These are phyloP conservation scores for Aldrovandia affinis DNA, from an alignment of 2,797 vertebrate genomes.

Conservation along the genomic window DNA sequence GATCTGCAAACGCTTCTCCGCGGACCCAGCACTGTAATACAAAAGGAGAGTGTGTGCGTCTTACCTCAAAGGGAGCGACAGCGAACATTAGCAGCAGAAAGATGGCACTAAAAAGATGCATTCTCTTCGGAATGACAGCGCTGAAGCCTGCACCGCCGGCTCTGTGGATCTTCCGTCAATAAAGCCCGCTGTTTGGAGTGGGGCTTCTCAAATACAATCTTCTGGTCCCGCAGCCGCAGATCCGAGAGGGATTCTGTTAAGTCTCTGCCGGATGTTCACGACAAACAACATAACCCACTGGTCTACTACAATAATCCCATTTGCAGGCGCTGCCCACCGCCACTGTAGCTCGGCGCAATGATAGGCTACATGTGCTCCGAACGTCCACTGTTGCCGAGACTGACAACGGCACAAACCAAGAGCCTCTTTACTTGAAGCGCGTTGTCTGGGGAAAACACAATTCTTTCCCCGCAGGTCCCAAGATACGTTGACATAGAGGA, in stretches of 20 bases:
- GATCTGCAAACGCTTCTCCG: background rate
- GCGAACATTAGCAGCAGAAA: slow-evolving; percentile 82
- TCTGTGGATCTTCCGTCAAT: slow-evolving; percentile 27
- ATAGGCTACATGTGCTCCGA: slow-evolving; percentile 27
- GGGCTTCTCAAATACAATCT: slow-evolving; percentile 61
- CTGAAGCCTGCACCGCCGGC: slow-evolving; percentile 55
- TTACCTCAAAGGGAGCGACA: slow-evolving; percentile 72
- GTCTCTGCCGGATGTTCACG: slow-evolving; percentile 66
- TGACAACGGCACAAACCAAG: slow-evolving; percentile 1
- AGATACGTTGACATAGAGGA: slow-evolving; percentile 23
- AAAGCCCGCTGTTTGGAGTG: slow-evolving; percentile 52
- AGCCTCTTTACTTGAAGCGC: slow-evolving; percentile 9
- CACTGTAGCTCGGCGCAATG: slow-evolving; percentile 56
- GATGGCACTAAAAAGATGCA: slow-evolving; percentile 83
- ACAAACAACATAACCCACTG: slow-evolving; percentile 75
- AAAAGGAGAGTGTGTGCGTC: slow-evolving; percentile 27
- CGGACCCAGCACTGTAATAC: background rate
- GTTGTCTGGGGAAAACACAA: background rate
- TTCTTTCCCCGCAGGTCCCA: background rate
- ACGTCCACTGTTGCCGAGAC: slow-evolving; percentile 11
- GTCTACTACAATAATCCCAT: slow-evolving; percentile 47
- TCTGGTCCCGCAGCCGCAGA: slow-evolving; percentile 38
- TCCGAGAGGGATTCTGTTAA: slow-evolving; percentile 63
- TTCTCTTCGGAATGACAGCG: slow-evolving; percentile 73
- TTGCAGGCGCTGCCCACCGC: slow-evolving; percentile 62